Conservation (phyloP, 2,113 vertebrate genomes). For the Trematomus loennbergii region DNA sequence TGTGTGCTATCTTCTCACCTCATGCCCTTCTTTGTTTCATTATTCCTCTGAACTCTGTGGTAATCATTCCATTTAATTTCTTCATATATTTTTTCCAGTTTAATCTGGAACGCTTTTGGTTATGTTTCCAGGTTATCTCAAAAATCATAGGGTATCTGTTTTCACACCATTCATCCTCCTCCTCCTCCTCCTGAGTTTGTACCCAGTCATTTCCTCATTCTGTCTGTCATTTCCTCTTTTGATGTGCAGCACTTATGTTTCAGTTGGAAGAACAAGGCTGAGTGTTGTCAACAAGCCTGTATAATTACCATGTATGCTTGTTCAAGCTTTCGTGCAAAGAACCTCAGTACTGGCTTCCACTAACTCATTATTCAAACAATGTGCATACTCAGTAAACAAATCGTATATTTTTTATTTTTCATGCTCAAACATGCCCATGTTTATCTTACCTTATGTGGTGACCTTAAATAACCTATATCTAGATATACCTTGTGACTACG, state of each 20-base stretch:
- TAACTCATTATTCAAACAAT: background rate
- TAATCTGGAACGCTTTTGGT: background rate
- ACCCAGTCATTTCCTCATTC: constrained; percentile 56
- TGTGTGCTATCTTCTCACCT: background rate
- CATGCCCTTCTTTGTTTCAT: background rate
- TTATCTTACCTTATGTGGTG: too few relatives aligned
- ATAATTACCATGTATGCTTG: background rate
- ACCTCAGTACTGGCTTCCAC: background rate
- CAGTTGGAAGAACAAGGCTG: background rate
- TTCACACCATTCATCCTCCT: constrained; percentile 13
- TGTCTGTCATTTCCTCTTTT: constrained; percentile 52
- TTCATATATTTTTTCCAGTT: background rate
- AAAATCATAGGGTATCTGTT: background rate
- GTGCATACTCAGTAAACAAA: constrained; percentile 17
- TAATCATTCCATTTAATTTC: background rate
- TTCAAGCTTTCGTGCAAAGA: background rate
- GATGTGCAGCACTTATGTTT: constrained; percentile 8
- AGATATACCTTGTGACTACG: background rate
- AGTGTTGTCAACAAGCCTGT: constrained; percentile 30
- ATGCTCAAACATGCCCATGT: background rate
- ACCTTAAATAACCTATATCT: too few relatives aligned
- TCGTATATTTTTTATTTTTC: background rate
- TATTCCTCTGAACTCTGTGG: background rate
- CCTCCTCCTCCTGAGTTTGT: background rate
- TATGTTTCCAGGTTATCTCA: background rate